Base-by-base conservation (phyloP, 2,888 invertebrate genomes). In the Galerucella calmariensis region DNA sequence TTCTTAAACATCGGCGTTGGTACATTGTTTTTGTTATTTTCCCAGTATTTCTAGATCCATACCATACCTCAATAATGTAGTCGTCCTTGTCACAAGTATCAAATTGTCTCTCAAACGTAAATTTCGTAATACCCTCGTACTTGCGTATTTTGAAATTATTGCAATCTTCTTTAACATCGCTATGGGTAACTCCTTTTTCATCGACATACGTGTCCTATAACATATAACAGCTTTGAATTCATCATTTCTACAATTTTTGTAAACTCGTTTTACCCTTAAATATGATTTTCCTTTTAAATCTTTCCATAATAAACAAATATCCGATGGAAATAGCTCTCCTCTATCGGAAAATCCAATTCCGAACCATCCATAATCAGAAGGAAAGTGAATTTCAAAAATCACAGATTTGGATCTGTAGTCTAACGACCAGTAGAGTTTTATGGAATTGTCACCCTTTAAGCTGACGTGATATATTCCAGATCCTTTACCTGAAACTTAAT, bases 261-360 rank as follows among this genome's bases (percentile, higher is more conserved):
- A 1, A 20, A 46, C 20, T 16, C n/a, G 27, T 70, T n/a, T 44
- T 79, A 91, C 92, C 87, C 91, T 87, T 73, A 92, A 86, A 75
- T 91, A 90, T 53, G 90, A 87, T 75, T 87, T 88, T 35, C 90
- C 90, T 81, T 90, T 90, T 89, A 92, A 92, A 83, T 94, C 92
- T 67, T 91, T 90, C 93, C 95, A 95, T 72, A 95, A 88, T 63
- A 96, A 88, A 82, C 96, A 97, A 76, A 95, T 92, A 88, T 97
- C 97, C 0, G 95, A 94, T 59, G 92, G 91, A 75, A 90, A 90
- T 3, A 91, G 83, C 63, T 92, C 90, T 0, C 97, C 97, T 74
- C 94, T 91, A 83, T 95, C 92, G 1, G 97, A 97, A 88, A 96
- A 97, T 51, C 97, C 97, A 67, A 97, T 83, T 0, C 94, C 95